These are phyloP conservation scores for Ciona savignyi DNA, from an alignment of 23 tunicate genomes.

Conservation along the genomic window DNA sequence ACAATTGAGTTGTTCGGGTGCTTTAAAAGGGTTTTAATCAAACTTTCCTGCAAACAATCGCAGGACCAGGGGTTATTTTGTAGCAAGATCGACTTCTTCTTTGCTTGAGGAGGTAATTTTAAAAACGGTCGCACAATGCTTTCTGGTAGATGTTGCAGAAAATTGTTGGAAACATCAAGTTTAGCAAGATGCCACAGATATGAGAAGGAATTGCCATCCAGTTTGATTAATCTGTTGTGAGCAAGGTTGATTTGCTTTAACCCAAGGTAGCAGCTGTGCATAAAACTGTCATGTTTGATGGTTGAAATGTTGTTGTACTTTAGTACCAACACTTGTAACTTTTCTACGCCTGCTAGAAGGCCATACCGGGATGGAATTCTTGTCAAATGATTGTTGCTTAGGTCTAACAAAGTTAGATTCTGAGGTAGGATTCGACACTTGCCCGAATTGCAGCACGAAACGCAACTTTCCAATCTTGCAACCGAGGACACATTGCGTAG, in stretches of 20 bases:
- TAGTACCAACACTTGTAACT: conserved; percentile 15
- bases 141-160: conserved; percentile 37
- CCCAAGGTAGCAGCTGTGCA: background rate
- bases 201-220: conserved; percentile 4
- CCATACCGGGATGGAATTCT: conserved; percentile 29
- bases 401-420: background rate
- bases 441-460: too few relatives aligned
- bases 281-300: conserved; percentile 14
- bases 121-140: conserved; percentile 18
- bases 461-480: too few relatives aligned
- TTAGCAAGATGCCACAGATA: background rate
- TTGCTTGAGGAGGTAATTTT: background rate
- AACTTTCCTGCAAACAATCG: conserved; percentile 33
- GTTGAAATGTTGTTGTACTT: conserved; percentile 22
- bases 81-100: too few relatives aligned
- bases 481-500: too few relatives aligned
- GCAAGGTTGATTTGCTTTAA: conserved; percentile 19
- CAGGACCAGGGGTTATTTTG: conserved; percentile 49
- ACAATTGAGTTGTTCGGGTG: background rate
- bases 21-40: conserved; percentile 1
- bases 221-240: conserved; percentile 22
- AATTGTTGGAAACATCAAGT: conserved; percentile 40
- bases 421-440: conserved; percentile 15
- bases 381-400: conserved; percentile 5
- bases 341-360: conserved; percentile 47